Evolutionary conservation across 2,888 invertebrate genomes (phyloP).

Genomic region (Tenthredo scrophulariae): DNA sequence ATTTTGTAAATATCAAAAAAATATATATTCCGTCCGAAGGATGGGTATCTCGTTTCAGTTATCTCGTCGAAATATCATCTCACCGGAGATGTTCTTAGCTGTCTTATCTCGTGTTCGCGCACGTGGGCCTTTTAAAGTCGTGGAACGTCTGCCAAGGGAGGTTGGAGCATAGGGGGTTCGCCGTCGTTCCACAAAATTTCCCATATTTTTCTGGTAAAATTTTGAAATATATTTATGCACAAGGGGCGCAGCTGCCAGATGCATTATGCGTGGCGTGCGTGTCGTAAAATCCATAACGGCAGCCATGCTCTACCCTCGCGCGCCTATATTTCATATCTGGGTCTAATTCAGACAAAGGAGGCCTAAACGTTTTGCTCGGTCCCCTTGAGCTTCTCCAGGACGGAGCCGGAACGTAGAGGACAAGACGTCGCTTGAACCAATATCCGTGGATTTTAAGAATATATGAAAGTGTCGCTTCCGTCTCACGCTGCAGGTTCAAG

Average conservation of each 20-base stretch:
- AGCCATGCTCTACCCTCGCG: slow-evolving; percentile 60
- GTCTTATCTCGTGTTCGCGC: slow-evolving; percentile 3
- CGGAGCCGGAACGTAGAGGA: slow-evolving; percentile 18
- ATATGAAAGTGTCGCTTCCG: slow-evolving; percentile 42
- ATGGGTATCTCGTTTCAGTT: neutral
- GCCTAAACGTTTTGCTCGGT: slow-evolving; percentile 46
- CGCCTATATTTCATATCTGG: slow-evolving; percentile 61
- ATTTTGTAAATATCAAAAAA: slow-evolving; percentile 18
- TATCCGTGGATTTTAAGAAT: slow-evolving; percentile 37
- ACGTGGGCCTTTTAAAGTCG: slow-evolving; percentile 29
- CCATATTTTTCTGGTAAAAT: slow-evolving; percentile 48
- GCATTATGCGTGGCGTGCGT: slow-evolving; percentile 62
- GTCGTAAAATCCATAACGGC: slow-evolving; percentile 65
- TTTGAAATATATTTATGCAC: slow-evolving; percentile 54
- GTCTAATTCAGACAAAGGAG: slow-evolving; percentile 61
- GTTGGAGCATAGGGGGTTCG: slow-evolving; percentile 15
- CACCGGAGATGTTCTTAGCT: neutral
- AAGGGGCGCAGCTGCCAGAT: slow-evolving; percentile 55
- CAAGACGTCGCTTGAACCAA: slow-evolving; percentile 46
- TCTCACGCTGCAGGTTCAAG: slow-evolving; percentile 31
- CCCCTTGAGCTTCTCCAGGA: slow-evolving; percentile 39
- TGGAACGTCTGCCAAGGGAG: slow-evolving; percentile 33
- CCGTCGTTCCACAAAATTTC: slow-evolving; percentile 27
- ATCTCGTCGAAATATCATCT: slow-evolving; percentile 45
- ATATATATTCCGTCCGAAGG: neutral